phyloP scores from a whole-genome alignment of 1,140 invertebrate species.

The Aricia agestis region DNA sequence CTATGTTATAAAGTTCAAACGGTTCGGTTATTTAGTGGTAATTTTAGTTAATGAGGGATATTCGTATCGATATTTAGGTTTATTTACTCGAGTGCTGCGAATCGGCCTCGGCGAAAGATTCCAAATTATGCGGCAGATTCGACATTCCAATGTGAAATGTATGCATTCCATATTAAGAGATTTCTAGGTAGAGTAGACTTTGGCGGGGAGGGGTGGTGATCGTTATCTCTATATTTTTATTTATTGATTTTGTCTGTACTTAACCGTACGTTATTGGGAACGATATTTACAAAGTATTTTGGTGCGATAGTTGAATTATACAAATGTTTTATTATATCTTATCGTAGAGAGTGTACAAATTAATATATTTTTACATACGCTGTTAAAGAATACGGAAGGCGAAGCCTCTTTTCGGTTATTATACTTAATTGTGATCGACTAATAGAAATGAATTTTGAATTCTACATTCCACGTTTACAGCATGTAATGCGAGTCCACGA shows the following conservation, averaged over 20 bases:
- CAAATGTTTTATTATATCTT: conserved; percentile 66
- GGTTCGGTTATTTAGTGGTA: conserved; percentile 62
- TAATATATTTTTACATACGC: conserved; percentile 74
- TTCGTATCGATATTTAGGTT: conserved; percentile 61
- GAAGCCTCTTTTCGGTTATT: conserved; percentile 67
- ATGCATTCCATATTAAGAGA: conserved; percentile 58
- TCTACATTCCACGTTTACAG: conserved; percentile 67
- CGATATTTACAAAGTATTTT: conserved; percentile 66
- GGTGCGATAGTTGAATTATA: conserved; percentile 74
- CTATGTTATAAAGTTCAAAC: conserved; percentile 66
- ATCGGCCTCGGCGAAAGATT: conserved; percentile 11
- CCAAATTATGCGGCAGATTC: conserved; percentile 25
- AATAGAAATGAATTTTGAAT: conserved; percentile 69
- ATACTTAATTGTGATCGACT: conserved; percentile 65
- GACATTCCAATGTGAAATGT: conserved; percentile 49
- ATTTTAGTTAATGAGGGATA: conserved; percentile 60
- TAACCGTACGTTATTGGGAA: conserved; percentile 55
- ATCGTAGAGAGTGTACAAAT: conserved; percentile 70
- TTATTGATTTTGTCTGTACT: conserved; percentile 64
- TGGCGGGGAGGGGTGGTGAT: conserved; percentile 66
- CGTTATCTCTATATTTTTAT: conserved; percentile 57
- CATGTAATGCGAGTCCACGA: conserved; percentile 74
- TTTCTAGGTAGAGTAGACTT: conserved; percentile 52
- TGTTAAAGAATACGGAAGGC: conserved; percentile 64
- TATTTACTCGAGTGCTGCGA: conserved; percentile 9